A percentile compares a stretch with the other conserved stretches of the same genome.
Conservation (phyloP, 2,888 invertebrate species). For the Baccha elongata region DNA sequence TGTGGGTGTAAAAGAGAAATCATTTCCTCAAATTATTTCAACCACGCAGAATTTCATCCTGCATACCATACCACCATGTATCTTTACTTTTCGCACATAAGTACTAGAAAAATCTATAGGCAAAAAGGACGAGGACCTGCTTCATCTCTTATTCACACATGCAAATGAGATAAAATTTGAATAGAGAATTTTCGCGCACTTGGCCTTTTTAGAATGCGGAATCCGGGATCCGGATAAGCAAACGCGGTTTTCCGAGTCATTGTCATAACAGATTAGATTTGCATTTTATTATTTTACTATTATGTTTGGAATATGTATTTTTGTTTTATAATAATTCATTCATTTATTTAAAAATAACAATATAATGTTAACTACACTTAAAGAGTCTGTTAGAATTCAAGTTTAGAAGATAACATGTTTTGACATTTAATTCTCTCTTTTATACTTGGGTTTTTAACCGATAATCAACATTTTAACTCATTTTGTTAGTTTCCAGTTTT, state of each 20-base stretch:
- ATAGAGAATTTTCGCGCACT: conserved; percentile 64
- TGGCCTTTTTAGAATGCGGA: conserved; percentile 21
- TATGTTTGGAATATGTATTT: no score
- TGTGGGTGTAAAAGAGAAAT: conserved; percentile 65
- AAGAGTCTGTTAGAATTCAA: no score
- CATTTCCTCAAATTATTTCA: conserved; percentile 65
- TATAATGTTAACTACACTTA: no score
- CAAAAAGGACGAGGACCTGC: conserved; percentile 22
- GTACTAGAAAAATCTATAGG: conserved; percentile 29
- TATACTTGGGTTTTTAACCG: no score
- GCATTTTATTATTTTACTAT: no score
- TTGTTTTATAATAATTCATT: no score
- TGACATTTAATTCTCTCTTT: no score
- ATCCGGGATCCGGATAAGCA: conserved; percentile 30
- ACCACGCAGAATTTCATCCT: conserved; percentile 23
- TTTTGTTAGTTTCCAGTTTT: no score
- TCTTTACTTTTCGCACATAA: conserved; percentile 11
- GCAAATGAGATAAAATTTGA: conserved; percentile 57
- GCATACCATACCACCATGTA: not conserved
- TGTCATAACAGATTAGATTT: conserved; percentile 36
- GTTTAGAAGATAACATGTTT: no score
- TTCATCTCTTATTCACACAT: conserved; percentile 64
- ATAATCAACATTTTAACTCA: no score
- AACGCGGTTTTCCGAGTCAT: conserved; percentile 58
- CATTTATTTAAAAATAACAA: no score